These are phyloP conservation scores for Raphicerus campestris DNA, from an alignment of 2,113 vertebrate species.

Conservation along the genomic window DNA sequence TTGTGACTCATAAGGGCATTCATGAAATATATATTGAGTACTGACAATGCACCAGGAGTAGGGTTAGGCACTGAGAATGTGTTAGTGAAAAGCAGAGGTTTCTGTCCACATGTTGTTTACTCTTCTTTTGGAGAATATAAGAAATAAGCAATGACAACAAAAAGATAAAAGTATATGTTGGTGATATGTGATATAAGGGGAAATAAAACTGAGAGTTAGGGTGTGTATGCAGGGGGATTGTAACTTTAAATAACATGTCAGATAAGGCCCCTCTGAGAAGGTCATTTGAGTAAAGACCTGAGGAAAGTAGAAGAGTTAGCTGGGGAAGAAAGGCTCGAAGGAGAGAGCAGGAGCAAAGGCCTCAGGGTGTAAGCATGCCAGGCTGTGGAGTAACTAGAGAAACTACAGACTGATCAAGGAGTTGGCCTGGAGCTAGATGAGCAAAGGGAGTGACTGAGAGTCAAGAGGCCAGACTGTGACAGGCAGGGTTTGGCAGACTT, in stretches of 20 bases:
- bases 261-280: not conserved
- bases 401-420: not conserved
- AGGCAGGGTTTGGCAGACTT: not conserved
- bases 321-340: not conserved
- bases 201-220: not conserved
- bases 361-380: not conserved
- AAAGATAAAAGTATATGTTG: not conserved
- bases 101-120: not conserved
- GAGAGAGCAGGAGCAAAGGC: not conserved
- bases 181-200: not conserved
- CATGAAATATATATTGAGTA: not conserved
- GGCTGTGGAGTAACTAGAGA: not conserved
- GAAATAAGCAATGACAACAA: not conserved
- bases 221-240: too few species aligned
- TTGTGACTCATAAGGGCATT: not conserved
- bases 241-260: not conserved
- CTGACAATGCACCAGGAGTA: not conserved
- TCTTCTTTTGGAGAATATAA: not conserved
- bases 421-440: not conserved
- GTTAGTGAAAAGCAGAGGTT: not conserved
- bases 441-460: not conserved
- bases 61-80: not conserved
- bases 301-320: not conserved
- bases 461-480: not conserved
- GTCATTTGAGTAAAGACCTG: not conserved